A percentile compares a stretch with the other conserved stretches of the same genome.
These are phyloP conservation scores for Teinopalpus imperialis DNA, from an alignment of 2,888 invertebrate species.

Conservation along the genomic window DNA sequence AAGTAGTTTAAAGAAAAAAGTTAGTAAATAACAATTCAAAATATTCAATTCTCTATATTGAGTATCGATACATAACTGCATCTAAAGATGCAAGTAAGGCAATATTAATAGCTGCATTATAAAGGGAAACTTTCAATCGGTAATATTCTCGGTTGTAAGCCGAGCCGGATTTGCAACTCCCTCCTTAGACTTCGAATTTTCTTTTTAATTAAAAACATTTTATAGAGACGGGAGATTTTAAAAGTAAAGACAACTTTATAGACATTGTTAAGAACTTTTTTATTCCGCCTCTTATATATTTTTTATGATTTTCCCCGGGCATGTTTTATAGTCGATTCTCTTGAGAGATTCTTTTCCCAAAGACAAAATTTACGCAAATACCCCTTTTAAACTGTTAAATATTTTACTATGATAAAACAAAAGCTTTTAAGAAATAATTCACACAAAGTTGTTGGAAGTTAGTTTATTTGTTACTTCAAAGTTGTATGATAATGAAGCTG, in stretches of 20 bases:
- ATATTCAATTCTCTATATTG: not conserved
- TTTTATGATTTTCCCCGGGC: constrained; percentile 26
- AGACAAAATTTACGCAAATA: constrained; percentile 10
- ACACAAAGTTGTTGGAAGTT: constrained; percentile 4
- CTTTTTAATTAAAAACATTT: constrained; percentile 75
- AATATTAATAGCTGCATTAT: constrained; percentile 62
- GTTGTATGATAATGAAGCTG: constrained; percentile 14
- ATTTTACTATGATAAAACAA: constrained; percentile 16
- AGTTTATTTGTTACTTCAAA: constrained; percentile 16
- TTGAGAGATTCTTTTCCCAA: constrained; percentile 20
- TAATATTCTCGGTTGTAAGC: constrained; percentile 52
- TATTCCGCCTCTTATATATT: constrained; percentile 21
- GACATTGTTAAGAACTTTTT: constrained; percentile 27
- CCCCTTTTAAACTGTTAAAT: constrained; percentile 19
- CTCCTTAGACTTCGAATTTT: constrained; percentile 53
- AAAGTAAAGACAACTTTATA: constrained; percentile 44
- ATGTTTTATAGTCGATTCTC: constrained; percentile 28
- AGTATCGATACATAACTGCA: constrained; percentile 8
- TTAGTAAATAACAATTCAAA: too few relatives aligned
- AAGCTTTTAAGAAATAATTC: constrained; percentile 19
- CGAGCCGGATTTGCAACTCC: constrained; percentile 75
- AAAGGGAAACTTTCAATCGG: constrained; percentile 57
- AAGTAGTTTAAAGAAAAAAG: too few relatives aligned
- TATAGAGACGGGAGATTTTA: constrained; percentile 52
- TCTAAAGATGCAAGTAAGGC: constrained; percentile 28